Evolutionary conservation across 2,113 vertebrate species (phyloP).

Genomic region (Pseudois nayaur): DNA sequence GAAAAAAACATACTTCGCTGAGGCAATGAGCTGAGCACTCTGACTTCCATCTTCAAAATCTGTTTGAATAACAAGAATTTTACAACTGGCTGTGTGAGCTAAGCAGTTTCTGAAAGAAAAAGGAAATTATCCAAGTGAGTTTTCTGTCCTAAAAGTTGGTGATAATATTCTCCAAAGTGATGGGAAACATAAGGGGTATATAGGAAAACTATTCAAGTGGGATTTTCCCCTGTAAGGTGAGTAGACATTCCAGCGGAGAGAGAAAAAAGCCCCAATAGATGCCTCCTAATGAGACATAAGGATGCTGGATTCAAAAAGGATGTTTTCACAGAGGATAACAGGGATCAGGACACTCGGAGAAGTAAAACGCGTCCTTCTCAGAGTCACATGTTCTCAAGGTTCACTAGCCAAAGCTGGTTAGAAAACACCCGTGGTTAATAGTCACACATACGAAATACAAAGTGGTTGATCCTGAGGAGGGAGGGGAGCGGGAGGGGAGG

Average conservation of each 20-base stretch:
- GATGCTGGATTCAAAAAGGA: no score
- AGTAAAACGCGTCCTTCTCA: rapidly evolving
- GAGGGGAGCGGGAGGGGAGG: rapidly evolving
- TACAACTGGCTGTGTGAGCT: slow-evolving; percentile 66
- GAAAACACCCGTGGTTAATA: not conserved
- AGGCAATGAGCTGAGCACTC: slow-evolving; percentile 90
- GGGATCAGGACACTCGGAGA: rapidly evolving
- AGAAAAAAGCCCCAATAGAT: rapidly evolving
- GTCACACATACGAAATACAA: rapidly evolving
- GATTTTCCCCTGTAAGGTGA: not conserved
- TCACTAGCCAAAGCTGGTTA: not conserved
- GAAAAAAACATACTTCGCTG: slow-evolving; percentile 87
- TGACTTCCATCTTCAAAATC: slow-evolving; percentile 88
- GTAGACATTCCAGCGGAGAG: rapidly evolving
- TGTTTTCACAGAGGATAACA: rapidly evolving
- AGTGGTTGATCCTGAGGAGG: rapidly evolving
- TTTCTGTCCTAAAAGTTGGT: not conserved
- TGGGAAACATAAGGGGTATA: no score
- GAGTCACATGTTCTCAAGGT: rapidly evolving
- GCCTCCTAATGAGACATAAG: not conserved
- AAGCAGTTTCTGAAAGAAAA: slow-evolving; percentile 82
- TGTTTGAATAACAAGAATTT: slow-evolving; percentile 92
- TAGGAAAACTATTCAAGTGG: no score
- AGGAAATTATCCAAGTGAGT: not conserved
- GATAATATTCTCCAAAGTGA: not conserved